These are phyloP conservation scores for Resseliella maxima DNA, from an alignment of 2,888 invertebrate species.

Conservation along the genomic window DNA sequence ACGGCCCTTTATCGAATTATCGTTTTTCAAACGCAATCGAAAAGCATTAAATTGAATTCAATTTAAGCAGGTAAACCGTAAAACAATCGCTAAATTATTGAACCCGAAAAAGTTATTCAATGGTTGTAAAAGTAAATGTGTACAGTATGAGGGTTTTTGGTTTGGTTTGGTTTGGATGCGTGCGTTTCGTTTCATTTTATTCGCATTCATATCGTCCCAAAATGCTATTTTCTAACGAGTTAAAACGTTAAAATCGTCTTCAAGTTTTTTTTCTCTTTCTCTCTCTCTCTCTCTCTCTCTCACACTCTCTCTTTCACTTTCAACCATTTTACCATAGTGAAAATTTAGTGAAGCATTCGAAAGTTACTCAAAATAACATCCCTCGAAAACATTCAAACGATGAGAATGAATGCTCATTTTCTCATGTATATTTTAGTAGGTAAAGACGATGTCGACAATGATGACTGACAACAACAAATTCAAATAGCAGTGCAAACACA, in stretches of 20 bases:
- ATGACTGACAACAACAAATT: conserved; percentile 26
- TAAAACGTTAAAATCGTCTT: background rate
- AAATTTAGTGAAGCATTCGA: background rate
- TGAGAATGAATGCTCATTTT: conserved; percentile 10
- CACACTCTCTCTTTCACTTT: background rate
- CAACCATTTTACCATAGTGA: background rate
- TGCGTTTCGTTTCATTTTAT: background rate
- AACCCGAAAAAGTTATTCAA: conserved; percentile 3
- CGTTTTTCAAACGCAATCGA: conserved; percentile 48
- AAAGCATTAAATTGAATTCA: conserved; percentile 30
- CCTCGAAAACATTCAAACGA: background rate
- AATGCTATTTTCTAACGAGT: background rate
- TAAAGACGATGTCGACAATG: conserved; percentile 11
- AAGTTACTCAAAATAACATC: background rate
- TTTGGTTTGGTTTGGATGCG: background rate
- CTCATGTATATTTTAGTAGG: conserved; percentile 30
- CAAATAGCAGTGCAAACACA: background rate
- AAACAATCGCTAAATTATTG: conserved; percentile 51
- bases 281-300: background rate
- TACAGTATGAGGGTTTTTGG: background rate
- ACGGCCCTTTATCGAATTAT: conserved; percentile 6
- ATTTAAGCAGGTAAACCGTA: conserved; percentile 48
- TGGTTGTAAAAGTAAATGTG: too few species aligned
- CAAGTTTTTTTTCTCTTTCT: background rate
- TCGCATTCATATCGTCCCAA: too few species aligned